A percentile compares a stretch with the other conserved stretches of the same genome.
phyloP scores from a whole-genome alignment of 1,140 invertebrate genomes.

The Trichonephila inaurata region DNA sequence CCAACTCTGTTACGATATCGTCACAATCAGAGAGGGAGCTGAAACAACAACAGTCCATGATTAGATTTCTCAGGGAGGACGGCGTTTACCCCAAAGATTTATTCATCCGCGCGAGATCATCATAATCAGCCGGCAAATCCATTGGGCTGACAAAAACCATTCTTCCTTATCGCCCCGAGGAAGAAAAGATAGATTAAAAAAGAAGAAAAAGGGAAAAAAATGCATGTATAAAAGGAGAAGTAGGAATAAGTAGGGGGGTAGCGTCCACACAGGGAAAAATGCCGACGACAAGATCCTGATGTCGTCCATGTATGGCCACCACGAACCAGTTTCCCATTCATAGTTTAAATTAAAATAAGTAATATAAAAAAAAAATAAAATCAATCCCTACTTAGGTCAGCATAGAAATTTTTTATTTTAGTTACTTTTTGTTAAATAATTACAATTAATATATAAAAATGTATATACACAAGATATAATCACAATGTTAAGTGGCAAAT shows the following conservation, averaged over 20 bases:
- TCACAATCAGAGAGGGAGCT: background rate
- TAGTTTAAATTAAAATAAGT: no score
- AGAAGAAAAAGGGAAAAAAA: constrained; percentile 1
- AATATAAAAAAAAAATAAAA: no score
- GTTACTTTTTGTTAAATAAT: no score
- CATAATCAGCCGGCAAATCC: constrained; percentile 55
- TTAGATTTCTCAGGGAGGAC: constrained; percentile 50
- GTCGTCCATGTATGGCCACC: background rate
- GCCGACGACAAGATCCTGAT: background rate
- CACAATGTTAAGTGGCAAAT: no score
- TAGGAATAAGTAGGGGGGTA: constrained; percentile 17
- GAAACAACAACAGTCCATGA: constrained; percentile 52
- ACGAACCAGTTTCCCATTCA: no score
- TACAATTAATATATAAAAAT: no score
- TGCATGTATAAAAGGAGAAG: constrained; percentile 29
- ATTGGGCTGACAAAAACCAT: constrained; percentile 58
- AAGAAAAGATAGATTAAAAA: constrained; percentile 33
- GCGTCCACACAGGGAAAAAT: background rate
- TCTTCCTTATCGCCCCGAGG: constrained; percentile 61
- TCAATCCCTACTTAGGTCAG: no score
- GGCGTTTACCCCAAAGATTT: constrained; percentile 61
- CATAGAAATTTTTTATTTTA: no score
- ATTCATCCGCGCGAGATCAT: constrained; percentile 67
- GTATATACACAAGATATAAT: no score
- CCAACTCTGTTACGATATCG: constrained; percentile 20